Evolutionary conservation across 2,113 vertebrate species (phyloP).

Genomic region (Piprites chloris): DNA sequence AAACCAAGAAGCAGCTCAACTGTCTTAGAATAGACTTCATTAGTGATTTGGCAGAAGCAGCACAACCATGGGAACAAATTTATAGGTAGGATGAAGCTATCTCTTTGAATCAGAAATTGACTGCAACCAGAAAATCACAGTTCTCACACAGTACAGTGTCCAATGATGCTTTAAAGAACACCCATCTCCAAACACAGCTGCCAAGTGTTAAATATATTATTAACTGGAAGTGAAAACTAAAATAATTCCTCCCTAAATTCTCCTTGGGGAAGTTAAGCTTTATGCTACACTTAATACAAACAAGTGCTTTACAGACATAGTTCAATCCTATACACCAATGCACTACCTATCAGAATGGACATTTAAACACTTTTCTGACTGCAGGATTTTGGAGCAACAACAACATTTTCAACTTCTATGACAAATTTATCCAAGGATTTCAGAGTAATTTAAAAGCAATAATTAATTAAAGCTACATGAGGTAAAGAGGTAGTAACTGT

Average conservation of each 20-base stretch:
- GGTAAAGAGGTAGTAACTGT: neutral
- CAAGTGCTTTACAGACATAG: neutral
- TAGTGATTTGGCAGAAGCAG: neutral
- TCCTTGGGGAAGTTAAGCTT: neutral
- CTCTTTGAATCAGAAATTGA: neutral
- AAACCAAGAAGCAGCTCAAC: neutral
- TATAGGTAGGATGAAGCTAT: neutral
- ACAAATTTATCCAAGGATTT: neutral
- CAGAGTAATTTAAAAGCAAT: neutral
- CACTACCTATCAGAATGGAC: neutral
- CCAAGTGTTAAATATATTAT: neutral
- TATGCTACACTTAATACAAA: neutral
- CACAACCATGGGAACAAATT: slow-evolving; percentile 5
- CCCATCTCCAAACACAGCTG: neutral
- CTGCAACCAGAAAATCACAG: neutral
- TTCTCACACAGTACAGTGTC: neutral
- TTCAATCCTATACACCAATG: neutral
- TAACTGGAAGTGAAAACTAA: neutral
- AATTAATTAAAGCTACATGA: neutral
- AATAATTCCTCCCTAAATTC: neutral
- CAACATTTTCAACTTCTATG: neutral
- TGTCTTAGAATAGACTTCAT: neutral
- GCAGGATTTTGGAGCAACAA: neutral
- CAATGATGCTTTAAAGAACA: neutral
- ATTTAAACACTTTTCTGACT: neutral